Base-by-base conservation (phyloP, 2,113 vertebrate genomes). In the Nematolebias whitei region DNA sequence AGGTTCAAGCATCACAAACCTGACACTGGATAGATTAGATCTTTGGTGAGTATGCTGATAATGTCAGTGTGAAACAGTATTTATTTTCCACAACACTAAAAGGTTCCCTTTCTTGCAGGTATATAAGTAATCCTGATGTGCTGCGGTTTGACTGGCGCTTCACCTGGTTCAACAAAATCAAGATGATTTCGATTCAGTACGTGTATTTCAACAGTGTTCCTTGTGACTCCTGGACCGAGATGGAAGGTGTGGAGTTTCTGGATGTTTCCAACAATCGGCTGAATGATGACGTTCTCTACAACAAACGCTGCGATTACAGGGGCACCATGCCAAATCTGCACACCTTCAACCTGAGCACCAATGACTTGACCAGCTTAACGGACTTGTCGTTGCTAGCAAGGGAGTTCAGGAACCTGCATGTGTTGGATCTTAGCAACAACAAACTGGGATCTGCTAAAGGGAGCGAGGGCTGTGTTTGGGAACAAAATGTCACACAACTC, bases 71-170 rank as follows among this genome's bases (percentile, higher is more conserved):
- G 16, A 29, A 29, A 12, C 2, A 41, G 15, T 41, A 15, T 2
- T 41, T 15, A 4, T 41, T 41, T 41, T 41, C 5, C 13, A 10
- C 38, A 63, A 50, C 16, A 39, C 39, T 53, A 32, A 19, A 41
- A 39, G 38, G 55, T 20, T 68, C 16, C 55, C 4, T 78, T 38
- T 76, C 56, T 72, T 78, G 13, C 24, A 93, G 92, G 90, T 94
- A 95, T 43, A 94, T 95, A 75, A 95, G 93, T 68, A 95, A 95
- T 79, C 95, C 94, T 0, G 94, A 95, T 32, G 68, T 96, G 35
- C 82, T 96, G 60, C 87, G 93, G 0, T 96, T 94, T 2, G 93
- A 96, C 85, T 94, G 94, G 94, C 92, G 91, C 51, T 96, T 96
- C 63, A 94, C 93, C 12, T 96, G 94, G 94, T 81, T 95, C 4